Base-by-base conservation (phyloP, 2,113 vertebrate genomes). In the Nanorana parkeri region DNA sequence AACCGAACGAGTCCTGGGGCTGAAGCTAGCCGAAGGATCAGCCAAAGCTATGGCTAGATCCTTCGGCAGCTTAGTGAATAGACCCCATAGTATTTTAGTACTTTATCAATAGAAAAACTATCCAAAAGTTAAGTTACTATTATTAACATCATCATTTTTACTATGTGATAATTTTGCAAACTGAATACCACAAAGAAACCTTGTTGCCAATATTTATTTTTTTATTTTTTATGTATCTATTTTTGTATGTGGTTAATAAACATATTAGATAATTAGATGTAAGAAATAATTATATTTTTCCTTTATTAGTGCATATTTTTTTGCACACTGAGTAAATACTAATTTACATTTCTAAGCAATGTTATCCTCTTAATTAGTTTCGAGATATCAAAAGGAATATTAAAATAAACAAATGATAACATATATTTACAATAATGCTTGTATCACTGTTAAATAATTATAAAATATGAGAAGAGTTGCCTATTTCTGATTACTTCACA, bases 341-440 rank as follows among this genome's bases (percentile, higher is more conserved):
- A 61, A 52, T 60, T 80, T 68, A 69, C 66, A 29, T 55, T 21
- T 80, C 61, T 80, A 68, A 52, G 29, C 56, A 58, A 51, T 80
- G n/a, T 80, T 72, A 36, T 66, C 47, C 68, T 68, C 36, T 68
- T 79, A 80, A 80, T 80, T 80, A 80, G 78, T 80, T 80, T 54
- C 32, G 16, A 71, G 66, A 29, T 72, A 80, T 80, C 78, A 80
- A 80, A 80, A 63, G 54, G 78, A 80, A 80, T 80, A 80, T 61
- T 72, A 73, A 80, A 81, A 68, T 73, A 81, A 73, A 81, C 73
- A 36, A 81, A 81, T 81, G 73, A 81, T 64, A 81, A 81, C 72
- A 72, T 64, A 69, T 80, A 80, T 80, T 61, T 81, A 81, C 78
- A 81, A 64, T 64, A 66, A 64, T 64, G 32, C 54, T 72, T 72